Percentiles rank a stretch among this genome's conserved stretches.
These are phyloP conservation scores for Brachyptera risi DNA, from an alignment of 2,888 invertebrate species.

Conservation along the genomic window DNA sequence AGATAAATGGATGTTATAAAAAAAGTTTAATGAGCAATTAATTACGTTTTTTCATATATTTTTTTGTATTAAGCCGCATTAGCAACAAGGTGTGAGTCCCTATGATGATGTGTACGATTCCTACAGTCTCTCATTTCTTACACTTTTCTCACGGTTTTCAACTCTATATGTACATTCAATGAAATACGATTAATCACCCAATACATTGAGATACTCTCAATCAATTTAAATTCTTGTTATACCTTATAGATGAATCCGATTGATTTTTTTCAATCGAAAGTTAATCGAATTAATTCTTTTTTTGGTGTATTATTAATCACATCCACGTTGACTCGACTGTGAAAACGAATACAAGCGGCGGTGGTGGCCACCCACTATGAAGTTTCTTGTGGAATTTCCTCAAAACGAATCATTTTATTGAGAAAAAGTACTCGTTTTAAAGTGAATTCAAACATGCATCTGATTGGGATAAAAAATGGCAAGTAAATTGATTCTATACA, in stretches of 20 bases:
- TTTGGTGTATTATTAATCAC: slow-evolving; percentile 12
- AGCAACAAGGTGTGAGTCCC: background rate
- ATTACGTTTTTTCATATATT: background rate
- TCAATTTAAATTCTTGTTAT: slow-evolving; percentile 13
- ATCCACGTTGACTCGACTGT: background rate
- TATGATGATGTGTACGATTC: background rate
- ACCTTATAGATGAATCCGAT: background rate
- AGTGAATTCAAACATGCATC: no score
- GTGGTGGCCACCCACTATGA: no score
- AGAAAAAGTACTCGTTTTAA: no score
- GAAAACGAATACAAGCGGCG: background rate
- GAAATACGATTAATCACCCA: background rate
- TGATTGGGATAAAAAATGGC: no score
- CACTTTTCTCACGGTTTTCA: background rate
- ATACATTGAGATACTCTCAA: background rate
- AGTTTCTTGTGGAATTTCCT: no score
- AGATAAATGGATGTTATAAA: no score
- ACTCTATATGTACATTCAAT: no score
- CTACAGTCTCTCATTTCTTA: no score
- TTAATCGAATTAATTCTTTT: slow-evolving; percentile 10
- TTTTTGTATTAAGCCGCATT: no score
- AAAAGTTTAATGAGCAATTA: slow-evolving; percentile 7
- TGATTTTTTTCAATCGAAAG: background rate
- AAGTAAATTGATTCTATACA: no score
- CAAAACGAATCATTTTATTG: no score